phyloP scores from a whole-genome alignment of 2,797 vertebrate species.

The Nothura maculosa region DNA sequence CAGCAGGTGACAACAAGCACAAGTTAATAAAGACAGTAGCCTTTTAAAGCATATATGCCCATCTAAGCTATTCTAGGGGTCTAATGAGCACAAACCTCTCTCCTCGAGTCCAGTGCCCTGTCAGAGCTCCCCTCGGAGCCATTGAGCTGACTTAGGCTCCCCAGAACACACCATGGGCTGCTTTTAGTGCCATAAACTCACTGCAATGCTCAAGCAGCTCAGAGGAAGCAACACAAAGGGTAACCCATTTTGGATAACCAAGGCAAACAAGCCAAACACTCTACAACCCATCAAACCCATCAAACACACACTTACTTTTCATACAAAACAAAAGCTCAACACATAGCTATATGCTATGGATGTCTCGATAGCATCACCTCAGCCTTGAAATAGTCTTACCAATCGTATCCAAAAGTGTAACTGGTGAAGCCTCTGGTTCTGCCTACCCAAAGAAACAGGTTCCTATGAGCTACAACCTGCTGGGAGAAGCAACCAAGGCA shows the following conservation, averaged over 20 bases:
- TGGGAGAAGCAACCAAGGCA: neutral
- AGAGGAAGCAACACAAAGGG: neutral
- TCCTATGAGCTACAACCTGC: neutral
- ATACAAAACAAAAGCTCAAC: neutral
- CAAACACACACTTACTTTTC: neutral
- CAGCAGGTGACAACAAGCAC: accelerated
- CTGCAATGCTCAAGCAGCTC: neutral
- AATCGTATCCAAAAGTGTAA: neutral
- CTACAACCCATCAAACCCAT: neutral
- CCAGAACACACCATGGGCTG: neutral
- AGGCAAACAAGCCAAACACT: no score
- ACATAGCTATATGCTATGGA: neutral
- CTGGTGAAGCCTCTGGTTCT: neutral
- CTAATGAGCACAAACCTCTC: neutral
- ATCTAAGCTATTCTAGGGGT: neutral
- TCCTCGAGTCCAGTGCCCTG: neutral
- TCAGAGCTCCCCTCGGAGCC: neutral
- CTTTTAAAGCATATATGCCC: neutral
- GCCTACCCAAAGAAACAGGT: neutral
- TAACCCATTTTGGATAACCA: neutral
- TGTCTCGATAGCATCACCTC: neutral
- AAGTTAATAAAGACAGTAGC: neutral
- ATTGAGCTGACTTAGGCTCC: neutral
- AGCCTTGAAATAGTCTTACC: neutral
- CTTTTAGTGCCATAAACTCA: neutral